Evolutionary conservation across 1,140 invertebrate species (phyloP).

Genomic region (Brachionus asplanchnoidis): DNA sequence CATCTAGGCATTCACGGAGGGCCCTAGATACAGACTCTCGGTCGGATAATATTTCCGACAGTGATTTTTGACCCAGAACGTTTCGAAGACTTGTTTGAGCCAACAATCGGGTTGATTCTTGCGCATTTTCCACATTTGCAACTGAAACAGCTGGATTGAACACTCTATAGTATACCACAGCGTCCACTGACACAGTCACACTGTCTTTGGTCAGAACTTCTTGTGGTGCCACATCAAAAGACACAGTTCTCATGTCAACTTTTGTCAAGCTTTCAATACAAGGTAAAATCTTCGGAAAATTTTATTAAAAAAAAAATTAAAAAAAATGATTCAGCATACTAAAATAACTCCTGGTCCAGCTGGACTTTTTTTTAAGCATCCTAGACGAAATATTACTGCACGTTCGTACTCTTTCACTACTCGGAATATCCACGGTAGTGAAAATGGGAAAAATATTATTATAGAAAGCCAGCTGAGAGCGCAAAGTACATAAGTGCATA

Average conservation of each 20-base stretch:
- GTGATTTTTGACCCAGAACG: conserved; percentile 42
- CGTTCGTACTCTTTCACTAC: conserved; percentile 37
- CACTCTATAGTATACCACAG: conserved; percentile 43
- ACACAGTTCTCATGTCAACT: conserved; percentile 44
- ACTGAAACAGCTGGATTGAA: conserved; percentile 43
- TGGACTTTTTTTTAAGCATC: conserved; percentile 31
- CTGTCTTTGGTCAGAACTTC: conserved; percentile 44
- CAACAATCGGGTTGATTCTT: conserved; percentile 42
- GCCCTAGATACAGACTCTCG: conserved; percentile 40
- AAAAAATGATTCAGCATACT: background rate
- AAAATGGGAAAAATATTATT: conserved; percentile 31
- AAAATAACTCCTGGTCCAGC: conserved; percentile 43
- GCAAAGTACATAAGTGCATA: conserved; percentile 8
- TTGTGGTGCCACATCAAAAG: conserved; percentile 45
- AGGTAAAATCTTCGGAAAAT: conserved; percentile 28
- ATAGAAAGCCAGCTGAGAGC: background rate
- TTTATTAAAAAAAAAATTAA: background rate
- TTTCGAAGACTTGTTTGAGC: conserved; percentile 44
- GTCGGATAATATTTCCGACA: conserved; percentile 42
- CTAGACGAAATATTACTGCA: conserved; percentile 37
- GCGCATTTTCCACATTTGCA: conserved; percentile 43
- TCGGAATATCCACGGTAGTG: conserved; percentile 14
- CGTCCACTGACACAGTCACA: conserved; percentile 44
- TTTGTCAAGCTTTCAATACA: conserved; percentile 42
- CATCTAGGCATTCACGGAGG: conserved; percentile 30